Percentiles rank a stretch among this genome's conserved stretches.
Evolutionary conservation across 2,113 vertebrate species (phyloP).

Genomic region (Raja brachyura): DNA sequence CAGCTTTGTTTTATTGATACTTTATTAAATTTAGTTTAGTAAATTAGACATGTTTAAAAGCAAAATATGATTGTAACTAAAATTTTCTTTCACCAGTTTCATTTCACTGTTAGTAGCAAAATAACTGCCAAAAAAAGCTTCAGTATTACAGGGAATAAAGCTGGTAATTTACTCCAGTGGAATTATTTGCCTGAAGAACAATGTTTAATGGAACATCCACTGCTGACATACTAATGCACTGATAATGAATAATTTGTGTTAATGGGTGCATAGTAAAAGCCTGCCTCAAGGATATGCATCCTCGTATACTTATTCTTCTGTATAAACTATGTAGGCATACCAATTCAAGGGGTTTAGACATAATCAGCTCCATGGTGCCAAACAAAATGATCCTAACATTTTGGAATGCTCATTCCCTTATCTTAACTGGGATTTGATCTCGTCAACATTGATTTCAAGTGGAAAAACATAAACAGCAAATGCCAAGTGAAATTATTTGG

Average conservation of each 20-base stretch:
- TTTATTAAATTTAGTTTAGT: not conserved
- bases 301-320: not conserved
- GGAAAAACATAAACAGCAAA: not conserved
- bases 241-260: slow-evolving; percentile 30
- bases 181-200: slow-evolving; percentile 24
- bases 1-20: not conserved
- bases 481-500: not conserved
- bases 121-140: not conserved
- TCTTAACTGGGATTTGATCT: not conserved
- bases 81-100: not conserved
- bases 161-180: not conserved
- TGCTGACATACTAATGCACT: slow-evolving; percentile 25
- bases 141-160: not conserved
- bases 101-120: not conserved
- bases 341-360: not conserved
- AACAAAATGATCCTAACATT: not conserved
- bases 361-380: slow-evolving; percentile 6
- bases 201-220: slow-evolving; percentile 17
- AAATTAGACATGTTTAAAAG: not conserved
- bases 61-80: not conserved
- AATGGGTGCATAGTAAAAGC: not conserved
- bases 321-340: not conserved
- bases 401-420: not conserved
- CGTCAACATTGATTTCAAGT: not conserved
- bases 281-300: slow-evolving; percentile 16